Percentiles rank a stretch among this genome's conserved stretches.
These are phyloP conservation scores for Balearica regulorum DNA, from an alignment of 2,797 vertebrate genomes.

Conservation along the genomic window DNA sequence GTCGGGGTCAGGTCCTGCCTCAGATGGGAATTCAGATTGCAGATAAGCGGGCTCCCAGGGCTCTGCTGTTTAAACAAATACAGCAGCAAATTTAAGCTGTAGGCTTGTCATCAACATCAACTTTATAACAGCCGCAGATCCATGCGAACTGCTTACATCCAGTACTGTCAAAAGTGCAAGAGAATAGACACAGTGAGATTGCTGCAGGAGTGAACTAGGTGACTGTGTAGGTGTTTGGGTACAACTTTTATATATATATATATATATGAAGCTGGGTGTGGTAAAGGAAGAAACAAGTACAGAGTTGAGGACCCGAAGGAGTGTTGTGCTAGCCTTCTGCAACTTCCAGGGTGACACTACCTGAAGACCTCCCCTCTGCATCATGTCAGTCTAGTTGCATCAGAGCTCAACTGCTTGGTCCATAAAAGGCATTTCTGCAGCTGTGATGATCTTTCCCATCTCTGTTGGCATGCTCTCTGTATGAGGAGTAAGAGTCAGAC, in stretches of 20 bases:
- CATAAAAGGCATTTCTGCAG: neutral
- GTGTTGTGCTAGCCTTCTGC: neutral
- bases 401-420: neutral
- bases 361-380: neutral
- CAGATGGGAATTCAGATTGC: neutral
- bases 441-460: neutral
- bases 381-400: neutral
- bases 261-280: neutral
- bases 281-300: neutral
- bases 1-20: neutral
- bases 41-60: neutral
- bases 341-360: fast-evolving
- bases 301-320: neutral
- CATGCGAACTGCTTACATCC: neutral
- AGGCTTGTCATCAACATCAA: neutral
- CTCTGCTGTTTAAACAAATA: neutral
- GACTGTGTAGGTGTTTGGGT: neutral
- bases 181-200: neutral
- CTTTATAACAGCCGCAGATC: neutral
- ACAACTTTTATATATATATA: neutral
- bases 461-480: neutral
- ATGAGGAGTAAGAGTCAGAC: neutral
- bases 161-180: neutral
- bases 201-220: neutral
- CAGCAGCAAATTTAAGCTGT: neutral